A percentile compares a stretch with the other conserved stretches of the same genome.
phyloP scores from a whole-genome alignment of 2,797 vertebrate genomes.

The Sebastes wilsoni region DNA sequence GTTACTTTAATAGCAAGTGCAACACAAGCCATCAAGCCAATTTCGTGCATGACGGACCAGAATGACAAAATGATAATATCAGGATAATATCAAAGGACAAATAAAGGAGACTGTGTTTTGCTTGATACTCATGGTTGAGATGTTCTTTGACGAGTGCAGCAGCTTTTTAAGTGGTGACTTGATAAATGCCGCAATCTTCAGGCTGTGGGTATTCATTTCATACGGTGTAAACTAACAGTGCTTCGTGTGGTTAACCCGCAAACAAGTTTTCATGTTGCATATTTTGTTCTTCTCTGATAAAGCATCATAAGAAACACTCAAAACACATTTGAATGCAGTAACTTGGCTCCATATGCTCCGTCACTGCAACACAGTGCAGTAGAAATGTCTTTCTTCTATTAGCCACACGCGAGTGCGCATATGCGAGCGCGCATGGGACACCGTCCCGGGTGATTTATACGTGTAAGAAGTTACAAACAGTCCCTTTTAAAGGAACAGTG shows the following conservation, averaged over 20 bases:
- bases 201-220: not conserved
- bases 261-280: not conserved
- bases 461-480: no score
- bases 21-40: not conserved
- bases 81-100: not conserved
- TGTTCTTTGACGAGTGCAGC: not conserved
- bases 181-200: not conserved
- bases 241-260: not conserved
- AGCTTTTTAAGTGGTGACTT: not conserved
- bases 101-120: not conserved
- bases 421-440: no score
- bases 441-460: no score
- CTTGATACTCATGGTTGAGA: not conserved
- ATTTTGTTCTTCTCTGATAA: not conserved
- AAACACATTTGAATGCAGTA: not conserved
- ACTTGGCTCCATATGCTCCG: not conserved
- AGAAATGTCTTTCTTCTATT: not conserved
- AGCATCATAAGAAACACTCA: not conserved
- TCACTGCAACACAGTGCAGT: not conserved
- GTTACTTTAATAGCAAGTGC: not conserved
- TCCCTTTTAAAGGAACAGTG: no score
- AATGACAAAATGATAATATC: not conserved
- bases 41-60: not conserved
- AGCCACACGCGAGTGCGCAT: no score
- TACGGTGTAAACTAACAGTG: not conserved